Conservation (phyloP, 2,888 invertebrate species). For the Mylabris sibirica region DNA sequence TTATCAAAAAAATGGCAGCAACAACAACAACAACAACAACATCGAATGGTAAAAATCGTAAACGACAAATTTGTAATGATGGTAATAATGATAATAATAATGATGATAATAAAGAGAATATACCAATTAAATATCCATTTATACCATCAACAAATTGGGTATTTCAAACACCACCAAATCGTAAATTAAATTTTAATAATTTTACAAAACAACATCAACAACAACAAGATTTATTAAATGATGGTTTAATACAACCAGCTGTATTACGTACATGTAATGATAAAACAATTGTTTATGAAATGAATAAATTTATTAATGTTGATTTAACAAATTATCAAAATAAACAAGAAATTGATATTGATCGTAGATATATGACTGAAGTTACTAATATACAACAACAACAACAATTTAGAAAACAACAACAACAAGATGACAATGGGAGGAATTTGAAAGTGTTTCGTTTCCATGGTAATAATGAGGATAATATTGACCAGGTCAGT, state of each 20-base stretch:
- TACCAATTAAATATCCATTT: slow-evolving; percentile 25
- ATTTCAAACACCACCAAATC: slow-evolving; percentile 30
- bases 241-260: slow-evolving; percentile 22
- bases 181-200: slow-evolving; percentile 23
- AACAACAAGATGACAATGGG: background rate
- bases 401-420: background rate
- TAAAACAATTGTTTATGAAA: slow-evolving; percentile 22
- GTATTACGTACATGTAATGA: slow-evolving; percentile 19
- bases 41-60: background rate
- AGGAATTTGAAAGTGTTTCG: background rate
- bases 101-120: slow-evolving; percentile 13
- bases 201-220: background rate
- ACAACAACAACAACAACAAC: background rate
- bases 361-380: slow-evolving; percentile 26
- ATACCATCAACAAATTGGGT: slow-evolving; percentile 29
- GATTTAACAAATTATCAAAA: slow-evolving; percentile 19
- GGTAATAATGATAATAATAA: background rate
- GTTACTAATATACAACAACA: slow-evolving; percentile 13
- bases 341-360: slow-evolving; percentile 26
- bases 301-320: slow-evolving; percentile 23
- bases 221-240: slow-evolving; percentile 16
- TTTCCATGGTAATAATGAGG: background rate
- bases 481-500: background rate
- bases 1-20: slow-evolving; percentile 20
- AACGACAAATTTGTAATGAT: slow-evolving; percentile 3